phyloP scores from a whole-genome alignment of 2,113 vertebrate species.

The Rattus rattus region DNA sequence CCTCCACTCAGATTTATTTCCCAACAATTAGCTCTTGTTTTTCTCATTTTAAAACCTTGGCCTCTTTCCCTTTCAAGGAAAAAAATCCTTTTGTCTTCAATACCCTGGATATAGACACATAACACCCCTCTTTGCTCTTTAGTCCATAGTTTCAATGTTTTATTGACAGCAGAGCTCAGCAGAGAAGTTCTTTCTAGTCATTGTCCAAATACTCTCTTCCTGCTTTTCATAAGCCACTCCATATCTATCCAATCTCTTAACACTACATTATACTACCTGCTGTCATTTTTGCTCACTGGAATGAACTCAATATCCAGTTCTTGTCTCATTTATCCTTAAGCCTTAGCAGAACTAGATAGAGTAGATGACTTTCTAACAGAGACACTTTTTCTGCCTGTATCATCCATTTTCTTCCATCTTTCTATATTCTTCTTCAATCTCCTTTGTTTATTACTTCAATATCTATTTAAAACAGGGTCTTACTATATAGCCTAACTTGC shows the following conservation, averaged over 20 bases:
- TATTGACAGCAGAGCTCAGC: neutral
- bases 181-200: neutral
- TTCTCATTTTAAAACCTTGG: neutral
- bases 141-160: neutral
- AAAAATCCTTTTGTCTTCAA: neutral
- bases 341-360: neutral
- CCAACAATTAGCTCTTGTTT: neutral
- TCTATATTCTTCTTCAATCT: neutral
- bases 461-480: neutral
- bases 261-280: neutral
- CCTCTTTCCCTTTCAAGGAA: neutral
- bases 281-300: neutral
- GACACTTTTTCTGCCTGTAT: neutral
- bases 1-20: neutral
- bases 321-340: neutral
- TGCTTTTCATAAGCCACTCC: neutral
- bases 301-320: neutral
- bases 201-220: neutral
- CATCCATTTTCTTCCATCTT: neutral
- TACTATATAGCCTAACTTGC: neutral
- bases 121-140: neutral
- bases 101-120: fast-evolving
- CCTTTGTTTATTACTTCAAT: neutral
- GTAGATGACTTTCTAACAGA: neutral
- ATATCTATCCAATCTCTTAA: neutral